phyloP scores from a whole-genome alignment of 2,113 vertebrate species.

The Chaetorhynchus papuensis region DNA sequence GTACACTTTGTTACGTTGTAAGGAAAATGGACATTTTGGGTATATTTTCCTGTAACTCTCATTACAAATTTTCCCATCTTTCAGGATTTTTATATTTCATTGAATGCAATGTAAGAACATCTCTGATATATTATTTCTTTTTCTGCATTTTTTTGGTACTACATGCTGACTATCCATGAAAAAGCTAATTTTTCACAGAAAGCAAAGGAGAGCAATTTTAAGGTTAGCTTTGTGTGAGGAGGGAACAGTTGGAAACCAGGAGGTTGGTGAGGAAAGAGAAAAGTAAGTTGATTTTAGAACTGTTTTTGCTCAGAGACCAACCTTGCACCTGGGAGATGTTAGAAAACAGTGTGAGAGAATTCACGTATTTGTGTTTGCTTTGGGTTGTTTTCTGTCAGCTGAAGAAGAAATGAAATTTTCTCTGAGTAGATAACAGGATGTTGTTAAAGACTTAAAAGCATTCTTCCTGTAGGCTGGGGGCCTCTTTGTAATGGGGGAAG shows the following conservation, averaged over 20 bases:
- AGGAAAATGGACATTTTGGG: not conserved
- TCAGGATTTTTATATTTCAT: not conserved
- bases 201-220: not conserved
- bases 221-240: not conserved
- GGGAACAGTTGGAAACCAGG: not conserved
- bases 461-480: not conserved
- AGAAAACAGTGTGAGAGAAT: not conserved
- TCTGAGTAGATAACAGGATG: not conserved
- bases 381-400: not conserved
- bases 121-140: not conserved
- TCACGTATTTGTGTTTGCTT: not conserved
- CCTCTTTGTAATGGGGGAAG: not conserved
- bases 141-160: not conserved
- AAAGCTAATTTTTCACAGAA: not conserved
- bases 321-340: not conserved
- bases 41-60: slow-evolving; percentile 23
- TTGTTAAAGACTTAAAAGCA: not conserved
- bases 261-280: not conserved
- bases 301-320: not conserved
- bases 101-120: not conserved
- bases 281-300: not conserved
- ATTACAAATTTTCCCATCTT: not conserved
- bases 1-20: not conserved
- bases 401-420: not conserved
- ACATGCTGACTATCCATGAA: not conserved